phyloP scores from a whole-genome alignment of 2,888 invertebrate genomes.

The Drosophila nigricruria region DNA sequence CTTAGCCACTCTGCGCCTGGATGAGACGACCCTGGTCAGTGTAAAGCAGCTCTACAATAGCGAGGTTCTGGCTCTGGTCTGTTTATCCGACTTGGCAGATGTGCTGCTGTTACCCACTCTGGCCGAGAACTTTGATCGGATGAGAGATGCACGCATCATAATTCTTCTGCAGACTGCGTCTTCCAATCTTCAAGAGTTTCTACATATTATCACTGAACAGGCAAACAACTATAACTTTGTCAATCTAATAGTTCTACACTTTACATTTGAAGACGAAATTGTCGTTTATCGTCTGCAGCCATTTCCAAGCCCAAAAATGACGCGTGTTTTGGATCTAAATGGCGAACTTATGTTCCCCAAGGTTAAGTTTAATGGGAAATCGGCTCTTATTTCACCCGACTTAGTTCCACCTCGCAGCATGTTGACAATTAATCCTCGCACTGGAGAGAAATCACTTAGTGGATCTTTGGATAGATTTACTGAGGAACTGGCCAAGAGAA shows the following conservation, averaged over 20 bases:
- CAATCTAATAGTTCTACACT: constrained; percentile 28
- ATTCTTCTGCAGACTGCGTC: constrained; percentile 15
- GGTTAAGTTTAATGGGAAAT: constrained; percentile 19
- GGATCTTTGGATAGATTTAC: constrained; percentile 17
- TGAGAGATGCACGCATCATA: constrained; percentile 30
- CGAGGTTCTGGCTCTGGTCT: constrained; percentile 24
- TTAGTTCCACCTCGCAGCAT: constrained; percentile 7
- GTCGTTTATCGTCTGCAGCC: constrained; percentile 14
- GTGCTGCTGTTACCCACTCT: constrained; percentile 17
- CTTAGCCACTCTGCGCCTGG: constrained; percentile 16
- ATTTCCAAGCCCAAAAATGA: constrained; percentile 27
- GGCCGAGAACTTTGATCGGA: constrained; percentile 21
- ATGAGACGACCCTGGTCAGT: not conserved
- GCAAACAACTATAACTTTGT: constrained; percentile 10
- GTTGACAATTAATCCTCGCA: not conserved
- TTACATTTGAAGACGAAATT: not conserved
- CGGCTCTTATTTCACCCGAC: not conserved
- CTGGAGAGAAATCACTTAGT: not conserved
- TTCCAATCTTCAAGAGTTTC: not conserved
- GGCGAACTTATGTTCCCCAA: not conserved
- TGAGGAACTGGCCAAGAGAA: constrained; percentile 19
- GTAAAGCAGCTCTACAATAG: constrained; percentile 15
- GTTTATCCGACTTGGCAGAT: constrained; percentile 26
- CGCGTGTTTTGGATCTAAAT: not conserved
- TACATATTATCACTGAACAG: not conserved